A percentile compares a stretch with the other conserved stretches of the same genome.
These are phyloP conservation scores for Eueides isabella DNA, from an alignment of 1,140 invertebrate species.

Conservation along the genomic window DNA sequence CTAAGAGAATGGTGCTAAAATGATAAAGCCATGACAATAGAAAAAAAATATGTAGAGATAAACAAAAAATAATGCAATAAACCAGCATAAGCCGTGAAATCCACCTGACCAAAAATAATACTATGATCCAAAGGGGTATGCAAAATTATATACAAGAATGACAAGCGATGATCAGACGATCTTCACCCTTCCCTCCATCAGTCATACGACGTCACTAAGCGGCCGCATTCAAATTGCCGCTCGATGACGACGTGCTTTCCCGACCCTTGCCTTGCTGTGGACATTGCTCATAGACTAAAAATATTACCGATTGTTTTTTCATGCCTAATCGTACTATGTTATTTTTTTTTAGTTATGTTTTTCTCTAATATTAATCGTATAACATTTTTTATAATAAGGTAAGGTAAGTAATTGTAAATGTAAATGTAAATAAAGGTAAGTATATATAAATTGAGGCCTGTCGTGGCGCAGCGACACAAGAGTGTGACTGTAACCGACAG, in stretches of 20 bases:
- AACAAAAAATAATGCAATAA: background rate
- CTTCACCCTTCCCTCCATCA: slow-evolving; percentile 79
- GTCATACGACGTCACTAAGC: slow-evolving; percentile 79
- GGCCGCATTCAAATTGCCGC: slow-evolving; percentile 80
- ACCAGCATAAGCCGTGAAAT: slow-evolving; percentile 11
- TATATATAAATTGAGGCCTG: no score
- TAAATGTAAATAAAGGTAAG: no score
- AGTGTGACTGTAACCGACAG: no score
- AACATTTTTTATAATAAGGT: no score
- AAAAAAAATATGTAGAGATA: background rate
- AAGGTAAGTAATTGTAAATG: no score
- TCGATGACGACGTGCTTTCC: slow-evolving; percentile 77
- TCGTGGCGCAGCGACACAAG: no score
- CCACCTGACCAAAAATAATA: slow-evolving; percentile 56
- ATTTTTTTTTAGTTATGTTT: background rate
- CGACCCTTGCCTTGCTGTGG: slow-evolving; percentile 71
- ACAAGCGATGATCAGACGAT: slow-evolving; percentile 68
- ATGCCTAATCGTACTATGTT: slow-evolving; percentile 7
- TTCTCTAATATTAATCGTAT: background rate
- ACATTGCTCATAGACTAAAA: slow-evolving; percentile 50
- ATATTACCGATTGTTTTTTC: background rate
- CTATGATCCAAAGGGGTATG: slow-evolving; percentile 58
- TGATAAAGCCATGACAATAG: no score
- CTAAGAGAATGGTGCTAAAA: no score
- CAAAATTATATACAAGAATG: slow-evolving; percentile 73